A percentile compares a stretch with the other conserved stretches of the same genome.
Conservation (phyloP, 2,113 vertebrate species). For the Cololabis saira region DNA sequence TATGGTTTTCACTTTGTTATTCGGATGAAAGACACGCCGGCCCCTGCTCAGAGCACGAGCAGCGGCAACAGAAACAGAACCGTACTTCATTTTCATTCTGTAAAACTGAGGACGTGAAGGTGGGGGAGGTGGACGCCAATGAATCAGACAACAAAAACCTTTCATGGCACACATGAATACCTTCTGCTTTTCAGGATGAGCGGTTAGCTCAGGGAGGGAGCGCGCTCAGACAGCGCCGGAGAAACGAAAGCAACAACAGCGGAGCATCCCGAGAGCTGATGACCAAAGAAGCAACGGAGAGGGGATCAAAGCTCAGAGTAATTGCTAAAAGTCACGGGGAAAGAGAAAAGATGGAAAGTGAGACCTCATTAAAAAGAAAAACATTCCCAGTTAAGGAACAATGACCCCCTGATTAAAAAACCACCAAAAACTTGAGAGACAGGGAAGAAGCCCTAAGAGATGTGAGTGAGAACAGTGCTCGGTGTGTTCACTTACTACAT, state of each 20-base stretch:
- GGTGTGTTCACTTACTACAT: neutral
- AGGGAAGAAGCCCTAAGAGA: conserved; percentile 2
- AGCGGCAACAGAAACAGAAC: conserved; percentile 52
- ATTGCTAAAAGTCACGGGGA: conserved; percentile 20
- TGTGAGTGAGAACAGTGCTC: neutral
- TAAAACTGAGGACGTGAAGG: conserved; percentile 23
- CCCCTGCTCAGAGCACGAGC: conserved; percentile 30
- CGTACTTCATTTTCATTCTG: conserved; percentile 28
- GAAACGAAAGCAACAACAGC: conserved; percentile 11
- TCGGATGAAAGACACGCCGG: conserved; percentile 38
- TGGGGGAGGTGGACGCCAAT: neutral
- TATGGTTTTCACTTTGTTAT: conserved; percentile 50
- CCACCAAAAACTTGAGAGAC: neutral
- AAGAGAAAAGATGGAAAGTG: conserved; percentile 28
- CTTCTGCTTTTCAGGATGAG: neutral
- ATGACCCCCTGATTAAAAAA: neutral
- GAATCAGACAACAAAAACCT: conserved; percentile 19
- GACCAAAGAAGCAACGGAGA: conserved; percentile 75
- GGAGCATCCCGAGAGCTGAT: conserved; percentile 42
- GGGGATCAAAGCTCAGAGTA: conserved; percentile 37
- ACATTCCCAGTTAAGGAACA: neutral
- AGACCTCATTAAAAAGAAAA: conserved; percentile 15
- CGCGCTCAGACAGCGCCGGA: conserved; percentile 13
- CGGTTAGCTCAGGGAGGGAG: neutral
- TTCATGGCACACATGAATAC: conserved; percentile 37